phyloP scores from a whole-genome alignment of 2,113 vertebrate species.

The Emberiza fucata region DNA sequence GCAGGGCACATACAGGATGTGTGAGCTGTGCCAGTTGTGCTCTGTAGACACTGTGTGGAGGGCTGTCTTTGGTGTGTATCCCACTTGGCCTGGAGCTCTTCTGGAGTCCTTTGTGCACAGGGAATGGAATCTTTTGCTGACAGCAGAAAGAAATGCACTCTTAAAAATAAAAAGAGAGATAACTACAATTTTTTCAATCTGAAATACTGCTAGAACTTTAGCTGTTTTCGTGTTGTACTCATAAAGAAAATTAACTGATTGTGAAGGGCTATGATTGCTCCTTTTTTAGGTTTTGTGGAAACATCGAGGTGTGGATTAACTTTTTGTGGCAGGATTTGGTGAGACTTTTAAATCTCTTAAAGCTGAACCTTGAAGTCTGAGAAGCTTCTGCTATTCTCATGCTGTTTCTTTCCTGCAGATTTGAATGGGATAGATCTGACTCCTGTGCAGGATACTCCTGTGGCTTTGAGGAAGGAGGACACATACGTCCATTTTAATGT shows the following conservation, averaged over 20 bases:
- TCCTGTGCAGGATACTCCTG: slow-evolving; percentile 93
- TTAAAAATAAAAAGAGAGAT: not conserved
- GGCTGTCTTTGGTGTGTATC: not conserved
- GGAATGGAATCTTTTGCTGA: not conserved
- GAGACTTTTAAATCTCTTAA: not conserved
- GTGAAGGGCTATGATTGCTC: not conserved
- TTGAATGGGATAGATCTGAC: slow-evolving; percentile 91
- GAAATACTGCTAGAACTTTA: not conserved
- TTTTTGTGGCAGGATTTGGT: not conserved
- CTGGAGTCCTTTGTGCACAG: not conserved
- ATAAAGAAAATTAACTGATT: not conserved
- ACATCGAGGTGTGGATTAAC: not conserved
- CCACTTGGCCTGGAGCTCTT: not conserved
- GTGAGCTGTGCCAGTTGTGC: not conserved
- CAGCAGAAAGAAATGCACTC: not conserved
- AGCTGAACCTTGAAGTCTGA: not conserved
- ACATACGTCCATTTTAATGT: slow-evolving; percentile 93
- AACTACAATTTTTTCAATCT: not conserved
- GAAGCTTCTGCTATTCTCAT: not conserved
- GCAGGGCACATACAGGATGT: not conserved
- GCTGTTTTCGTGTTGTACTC: not conserved
- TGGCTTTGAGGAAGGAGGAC: slow-evolving; percentile 93
- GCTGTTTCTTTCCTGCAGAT: slow-evolving; percentile 74
- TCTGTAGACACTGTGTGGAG: not conserved
- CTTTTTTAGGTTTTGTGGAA: not conserved